Evolutionary conservation across 2,888 invertebrate species (phyloP), one percentile per base, ranked within the genome.

Genomic region (Anarsia innoxiella): DNA sequence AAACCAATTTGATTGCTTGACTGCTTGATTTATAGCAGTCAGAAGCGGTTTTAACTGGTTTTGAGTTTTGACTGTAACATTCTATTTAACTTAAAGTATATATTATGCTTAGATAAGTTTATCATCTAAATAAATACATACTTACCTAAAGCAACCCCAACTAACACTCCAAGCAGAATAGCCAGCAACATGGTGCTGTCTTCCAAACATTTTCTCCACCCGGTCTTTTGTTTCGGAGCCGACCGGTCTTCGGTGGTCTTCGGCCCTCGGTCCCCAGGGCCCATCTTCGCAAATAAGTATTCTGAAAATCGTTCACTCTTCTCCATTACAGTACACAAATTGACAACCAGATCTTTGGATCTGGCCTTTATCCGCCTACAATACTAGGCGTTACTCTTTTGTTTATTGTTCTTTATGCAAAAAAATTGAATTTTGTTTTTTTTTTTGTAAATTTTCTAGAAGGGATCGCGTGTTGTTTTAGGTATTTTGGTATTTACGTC

Each of bases 261-360:
- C 57, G 88, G 87, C 61, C 88, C 85, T 51, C 86, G 76, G 52
- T 86, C 86, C 48, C 88, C 88, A 55, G 89, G 88, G 67, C 91
- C 90, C 91, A 92, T 92, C 88, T 92, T 92, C 76, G 91, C 90
- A 75, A 92, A 92, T 78, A 91, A 86, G 82, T 92, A 92, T 79
- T 91, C 92, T 90, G 91, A 90, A 88, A 91, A 90, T 61, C 88
- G 88, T 75, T 85, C 87, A 78, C 87, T 75, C 76, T 86, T 88
- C 86, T 88, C 88, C 88, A 88, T 88, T 62, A 79, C 83, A 75
- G 64, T 27, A n/a, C 23, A 49, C 53, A 49, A 59, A 51, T 59
- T 54, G 55, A 56, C 51, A 46, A 39, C 66, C 66, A 66, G 69
- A 62, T 53, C 67, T 53, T 54, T 49, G 38, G 56, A 62, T 56